Base-by-base conservation (phyloP, 2,113 vertebrate genomes). In the Campylomormyrus numenius region DNA sequence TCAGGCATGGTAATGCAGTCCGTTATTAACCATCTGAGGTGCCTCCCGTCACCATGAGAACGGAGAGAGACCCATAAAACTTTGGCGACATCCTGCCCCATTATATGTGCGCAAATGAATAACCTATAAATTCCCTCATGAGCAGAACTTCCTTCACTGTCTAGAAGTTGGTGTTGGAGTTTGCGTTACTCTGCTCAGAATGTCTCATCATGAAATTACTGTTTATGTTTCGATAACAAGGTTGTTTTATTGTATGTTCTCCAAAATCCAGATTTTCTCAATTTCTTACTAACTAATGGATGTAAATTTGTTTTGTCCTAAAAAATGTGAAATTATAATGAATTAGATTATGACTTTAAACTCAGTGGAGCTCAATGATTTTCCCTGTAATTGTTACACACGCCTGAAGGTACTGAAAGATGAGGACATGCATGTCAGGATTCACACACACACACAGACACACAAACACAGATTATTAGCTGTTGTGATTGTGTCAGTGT, bases 1-100 rank as follows among this genome's bases (percentile, higher is more conserved):
- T 91, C 89, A 39, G 62, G 77, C 56, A 84, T 92, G 89, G 89
- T 90, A 91, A 90, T 90, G 77, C 85, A 89, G 90, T 90, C 88
- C 58, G 90, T 90, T 91, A 90, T 88, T 89, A 92, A 89, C 90
- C 74, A 88, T 80, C 62, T 80, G 84, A 92, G 87, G 66, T 53
- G 48, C 90, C 80, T 85, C 77, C 88, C 89, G 85, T 90, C 62
- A n/a, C 89, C 86, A 89, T 88, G 85, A 45, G 42, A 88, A 53
- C 39, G 45, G 49, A 89, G 21, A 49, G 39, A 58, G 27, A 53
- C 42, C 77, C 50, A 89, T 49, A 10, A 87, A 90, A 74, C 89
- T 87, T 74, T 87, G 31, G n/a, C 56, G 62, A 48, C 53, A 58
- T 48, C 88, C n/a, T 49, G 42, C 21, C n/a, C 31, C 45, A 11